Conservation (phyloP, 2,797 vertebrate species). For the Tokudaia tokunoshimensis region DNA sequence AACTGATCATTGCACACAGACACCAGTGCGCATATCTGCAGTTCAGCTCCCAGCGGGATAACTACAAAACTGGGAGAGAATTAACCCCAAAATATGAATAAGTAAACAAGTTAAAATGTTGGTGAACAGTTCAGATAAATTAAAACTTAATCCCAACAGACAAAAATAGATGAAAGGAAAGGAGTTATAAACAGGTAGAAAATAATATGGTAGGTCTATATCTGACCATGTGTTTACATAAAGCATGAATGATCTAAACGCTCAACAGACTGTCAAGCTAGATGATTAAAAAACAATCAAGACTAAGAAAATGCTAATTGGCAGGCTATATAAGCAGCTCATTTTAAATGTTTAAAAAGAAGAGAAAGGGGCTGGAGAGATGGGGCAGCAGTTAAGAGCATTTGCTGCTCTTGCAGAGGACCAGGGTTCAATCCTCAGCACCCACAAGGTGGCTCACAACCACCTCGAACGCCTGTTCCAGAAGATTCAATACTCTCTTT, state of each 20-base stretch:
- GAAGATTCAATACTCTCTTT: neutral
- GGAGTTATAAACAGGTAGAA: neutral
- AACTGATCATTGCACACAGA: neutral
- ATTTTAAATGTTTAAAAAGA: neutral
- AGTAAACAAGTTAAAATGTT: neutral
- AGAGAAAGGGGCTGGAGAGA: neutral
- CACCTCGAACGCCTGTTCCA: neutral
- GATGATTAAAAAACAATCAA: neutral
- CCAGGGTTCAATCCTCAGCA: neutral
- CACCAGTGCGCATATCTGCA: neutral
- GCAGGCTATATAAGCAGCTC: neutral
- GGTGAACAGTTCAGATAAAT: neutral
- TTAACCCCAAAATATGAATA: neutral
- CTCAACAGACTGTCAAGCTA: neutral
- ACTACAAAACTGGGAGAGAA: neutral
- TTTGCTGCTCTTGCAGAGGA: neutral
- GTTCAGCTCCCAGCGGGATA: neutral
- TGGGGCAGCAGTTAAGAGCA: neutral
- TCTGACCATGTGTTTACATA: neutral
- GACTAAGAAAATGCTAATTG: neutral
- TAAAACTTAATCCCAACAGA: neutral
- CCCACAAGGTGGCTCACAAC: neutral
- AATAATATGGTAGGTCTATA: neutral
- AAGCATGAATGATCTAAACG: neutral
- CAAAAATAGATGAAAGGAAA: neutral